A percentile compares a stretch with the other conserved stretches of the same genome.
Evolutionary conservation across 2,797 vertebrate species (phyloP).

Genomic region (Orientallactaga sibirica): DNA sequence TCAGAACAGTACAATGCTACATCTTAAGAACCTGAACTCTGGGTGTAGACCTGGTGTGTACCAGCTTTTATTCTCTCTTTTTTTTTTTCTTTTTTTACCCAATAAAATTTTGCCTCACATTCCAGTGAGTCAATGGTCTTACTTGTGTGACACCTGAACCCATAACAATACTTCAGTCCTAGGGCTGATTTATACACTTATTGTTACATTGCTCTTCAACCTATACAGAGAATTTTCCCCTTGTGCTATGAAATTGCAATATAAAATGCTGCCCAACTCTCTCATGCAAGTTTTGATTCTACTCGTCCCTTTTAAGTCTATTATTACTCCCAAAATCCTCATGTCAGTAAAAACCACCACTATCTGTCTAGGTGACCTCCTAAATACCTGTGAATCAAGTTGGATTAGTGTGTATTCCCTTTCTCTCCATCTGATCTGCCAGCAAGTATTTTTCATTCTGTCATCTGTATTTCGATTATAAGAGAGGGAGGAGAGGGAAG

Average conservation of each 20-base stretch:
- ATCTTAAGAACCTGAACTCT: too few species aligned
- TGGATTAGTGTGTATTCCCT: neutral
- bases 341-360: neutral
- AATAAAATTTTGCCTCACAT: too few species aligned
- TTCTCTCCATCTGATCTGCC: neutral
- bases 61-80: too few species aligned
- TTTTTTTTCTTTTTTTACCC: too few species aligned
- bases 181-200: neutral
- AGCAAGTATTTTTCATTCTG: neutral
- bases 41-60: too few species aligned
- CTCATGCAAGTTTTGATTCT: neutral
- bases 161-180: neutral
- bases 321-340: neutral
- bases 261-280: neutral
- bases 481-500: too few species aligned
- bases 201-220: accelerated
- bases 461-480: too few species aligned
- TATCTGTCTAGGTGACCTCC: too few species aligned
- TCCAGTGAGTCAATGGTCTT: too few species aligned
- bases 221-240: neutral
- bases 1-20: too few species aligned
- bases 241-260: neutral
- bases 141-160: too few species aligned
- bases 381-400: neutral
- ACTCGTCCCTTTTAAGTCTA: neutral